phyloP scores from a whole-genome alignment of 2,888 invertebrate species.

The Nomada lathburiana region DNA sequence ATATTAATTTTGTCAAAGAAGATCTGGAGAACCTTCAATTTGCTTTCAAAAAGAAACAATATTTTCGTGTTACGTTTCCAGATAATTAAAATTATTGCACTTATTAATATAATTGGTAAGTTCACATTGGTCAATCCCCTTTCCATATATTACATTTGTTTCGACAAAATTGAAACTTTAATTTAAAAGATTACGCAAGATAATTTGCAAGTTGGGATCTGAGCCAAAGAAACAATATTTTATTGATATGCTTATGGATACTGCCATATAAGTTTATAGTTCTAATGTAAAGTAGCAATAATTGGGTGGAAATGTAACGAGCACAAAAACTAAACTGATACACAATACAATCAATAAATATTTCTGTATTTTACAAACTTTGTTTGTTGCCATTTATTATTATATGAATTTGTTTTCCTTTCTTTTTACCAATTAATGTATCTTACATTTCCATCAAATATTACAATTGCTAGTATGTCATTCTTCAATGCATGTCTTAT shows the following conservation, averaged over 20 bases:
- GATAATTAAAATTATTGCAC: too few species aligned
- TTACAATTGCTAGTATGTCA: not conserved
- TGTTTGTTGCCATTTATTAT: not conserved
- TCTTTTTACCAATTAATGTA: not conserved
- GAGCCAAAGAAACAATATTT: conserved; percentile 21
- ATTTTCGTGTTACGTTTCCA: too few species aligned
- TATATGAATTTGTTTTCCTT: conserved; percentile 10
- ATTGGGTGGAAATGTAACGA: conserved; percentile 18
- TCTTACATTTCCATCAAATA: conserved; percentile 18
- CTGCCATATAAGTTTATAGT: conserved; percentile 42
- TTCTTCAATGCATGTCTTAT: not conserved
- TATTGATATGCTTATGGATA: conserved; percentile 23
- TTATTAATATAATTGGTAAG: too few species aligned
- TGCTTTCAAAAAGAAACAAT: not conserved
- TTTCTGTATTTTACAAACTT: too few species aligned
- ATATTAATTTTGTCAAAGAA: not conserved
- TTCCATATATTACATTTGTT: not conserved
- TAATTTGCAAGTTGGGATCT: conserved; percentile 6
- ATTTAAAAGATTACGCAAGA: not conserved
- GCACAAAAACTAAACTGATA: conserved; percentile 3
- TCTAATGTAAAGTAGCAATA: conserved; percentile 16
- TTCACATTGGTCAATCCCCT: too few species aligned
- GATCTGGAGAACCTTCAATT: not conserved
- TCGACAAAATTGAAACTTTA: not conserved
- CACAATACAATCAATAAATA: not conserved